These are phyloP conservation scores for Caenorhabditis briggsae DNA, from an alignment of 1,140 invertebrate genomes.

Conservation along the genomic window DNA sequence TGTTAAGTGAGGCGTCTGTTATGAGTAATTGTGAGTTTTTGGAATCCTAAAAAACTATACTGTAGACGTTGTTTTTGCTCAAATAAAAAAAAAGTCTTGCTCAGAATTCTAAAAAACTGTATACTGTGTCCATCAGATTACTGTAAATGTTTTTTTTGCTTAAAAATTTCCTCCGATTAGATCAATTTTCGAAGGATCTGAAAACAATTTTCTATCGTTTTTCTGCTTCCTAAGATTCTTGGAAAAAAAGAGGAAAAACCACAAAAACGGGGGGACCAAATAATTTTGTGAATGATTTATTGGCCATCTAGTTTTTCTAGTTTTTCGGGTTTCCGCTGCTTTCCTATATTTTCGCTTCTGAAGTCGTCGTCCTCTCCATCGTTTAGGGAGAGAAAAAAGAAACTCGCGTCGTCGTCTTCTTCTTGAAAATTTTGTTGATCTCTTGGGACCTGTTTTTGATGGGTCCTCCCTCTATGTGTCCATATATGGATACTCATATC, in stretches of 20 bases:
- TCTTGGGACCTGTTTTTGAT: conserved; percentile 15
- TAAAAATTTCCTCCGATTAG: background rate
- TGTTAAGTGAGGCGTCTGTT: conserved; percentile 83
- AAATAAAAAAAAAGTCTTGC: too few species aligned
- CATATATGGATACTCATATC: background rate
- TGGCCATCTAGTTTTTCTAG: background rate
- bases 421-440: conserved; percentile 32
- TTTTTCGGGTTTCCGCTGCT: background rate
- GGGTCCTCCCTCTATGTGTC: background rate
- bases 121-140: background rate
- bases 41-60: too few species aligned
- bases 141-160: background rate
- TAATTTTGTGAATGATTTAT: conserved; percentile 53
- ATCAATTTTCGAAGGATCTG: background rate
- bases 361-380: background rate
- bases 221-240: background rate
- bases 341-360: background rate
- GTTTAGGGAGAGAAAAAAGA: background rate
- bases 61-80: too few species aligned
- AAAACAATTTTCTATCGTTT: too few species aligned
- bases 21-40: conserved; percentile 85
- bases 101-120: too few species aligned
- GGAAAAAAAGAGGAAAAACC: too few species aligned
- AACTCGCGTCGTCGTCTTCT: background rate
- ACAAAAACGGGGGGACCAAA: background rate